Conservation (phyloP, 2,888 invertebrate species). For the Brenthis ino region DNA sequence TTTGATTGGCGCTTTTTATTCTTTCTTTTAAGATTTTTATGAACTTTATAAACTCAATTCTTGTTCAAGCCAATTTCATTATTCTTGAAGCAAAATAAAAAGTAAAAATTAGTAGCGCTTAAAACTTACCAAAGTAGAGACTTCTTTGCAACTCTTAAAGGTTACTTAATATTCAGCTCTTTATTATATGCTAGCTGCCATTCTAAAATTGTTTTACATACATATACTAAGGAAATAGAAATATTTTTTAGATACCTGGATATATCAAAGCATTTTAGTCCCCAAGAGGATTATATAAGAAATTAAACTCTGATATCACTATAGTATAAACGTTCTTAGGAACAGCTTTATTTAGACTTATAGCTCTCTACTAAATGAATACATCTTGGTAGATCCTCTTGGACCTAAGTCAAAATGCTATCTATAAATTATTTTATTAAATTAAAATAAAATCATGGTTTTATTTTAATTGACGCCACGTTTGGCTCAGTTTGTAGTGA, state of each 20-base stretch:
- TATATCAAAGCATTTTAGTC: too few species aligned
- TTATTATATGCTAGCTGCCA: not conserved
- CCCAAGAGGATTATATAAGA: too few species aligned
- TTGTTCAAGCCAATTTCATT: constrained; percentile 17
- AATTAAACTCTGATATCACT: too few species aligned
- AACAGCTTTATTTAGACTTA: too few species aligned
- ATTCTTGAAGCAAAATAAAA: constrained; percentile 14
- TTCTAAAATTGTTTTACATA: not conserved
- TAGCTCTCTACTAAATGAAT: too few species aligned
- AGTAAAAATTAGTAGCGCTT: constrained; percentile 11
- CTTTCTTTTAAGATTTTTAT: not conserved
- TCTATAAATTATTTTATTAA: too few species aligned
- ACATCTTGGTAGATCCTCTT: too few species aligned
- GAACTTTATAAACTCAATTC: constrained; percentile 16
- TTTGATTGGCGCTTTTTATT: constrained; percentile 12
- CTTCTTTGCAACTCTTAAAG: constrained; percentile 4
- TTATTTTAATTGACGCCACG: too few species aligned
- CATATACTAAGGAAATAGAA: not conserved
- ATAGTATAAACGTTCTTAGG: too few species aligned
- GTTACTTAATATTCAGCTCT: not conserved
- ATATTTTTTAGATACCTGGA: not conserved
- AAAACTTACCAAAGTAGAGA: constrained; percentile 3
- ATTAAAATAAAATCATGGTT: too few species aligned
- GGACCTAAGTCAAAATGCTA: too few species aligned
- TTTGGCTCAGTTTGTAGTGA: too few species aligned